Evolutionary conservation across 1,140 invertebrate species (phyloP).

Genomic region (Planococcus citri): DNA sequence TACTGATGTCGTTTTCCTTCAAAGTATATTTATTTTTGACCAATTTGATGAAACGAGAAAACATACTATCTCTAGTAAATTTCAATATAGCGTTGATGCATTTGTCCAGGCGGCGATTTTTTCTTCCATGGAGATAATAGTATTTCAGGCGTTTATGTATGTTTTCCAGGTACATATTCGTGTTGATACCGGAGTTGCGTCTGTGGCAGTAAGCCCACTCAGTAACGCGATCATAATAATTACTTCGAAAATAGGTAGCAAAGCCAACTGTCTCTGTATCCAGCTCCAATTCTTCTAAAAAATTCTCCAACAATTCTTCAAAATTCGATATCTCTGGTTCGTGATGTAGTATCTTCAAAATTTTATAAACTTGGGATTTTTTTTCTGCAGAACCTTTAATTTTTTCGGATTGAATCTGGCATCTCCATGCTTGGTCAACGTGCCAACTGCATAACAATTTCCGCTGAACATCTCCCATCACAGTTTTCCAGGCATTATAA

Average conservation of each 20-base stretch:
- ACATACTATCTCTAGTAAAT: neutral
- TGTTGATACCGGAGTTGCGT: conserved; percentile 4
- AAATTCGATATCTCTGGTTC: neutral
- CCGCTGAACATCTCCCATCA: neutral
- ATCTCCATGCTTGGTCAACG: conserved; percentile 14
- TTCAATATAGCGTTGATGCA: conserved; percentile 13
- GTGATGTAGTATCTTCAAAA: neutral
- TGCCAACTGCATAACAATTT: conserved; percentile 21
- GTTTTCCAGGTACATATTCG: conserved; percentile 22
- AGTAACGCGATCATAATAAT: neutral
- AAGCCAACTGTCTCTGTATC: conserved; percentile 13
- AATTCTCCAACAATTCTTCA: neutral
- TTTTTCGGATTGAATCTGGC: conserved; percentile 4
- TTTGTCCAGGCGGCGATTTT: conserved; percentile 8
- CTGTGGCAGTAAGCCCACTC: conserved; percentile 19
- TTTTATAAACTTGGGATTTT: conserved; percentile 12
- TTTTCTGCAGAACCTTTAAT: neutral
- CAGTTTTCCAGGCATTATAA: conserved; percentile 1
- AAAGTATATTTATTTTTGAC: neutral
- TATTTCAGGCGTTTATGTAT: conserved; percentile 16
- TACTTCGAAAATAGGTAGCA: neutral
- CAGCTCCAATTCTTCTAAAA: neutral
- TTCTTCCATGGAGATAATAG: conserved; percentile 13
- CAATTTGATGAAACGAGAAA: conserved; percentile 5
- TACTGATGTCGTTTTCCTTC: neutral